A percentile compares a stretch with the other conserved stretches of the same genome.
phyloP scores from a whole-genome alignment of 1,140 invertebrate species.

The Delia radicum region DNA sequence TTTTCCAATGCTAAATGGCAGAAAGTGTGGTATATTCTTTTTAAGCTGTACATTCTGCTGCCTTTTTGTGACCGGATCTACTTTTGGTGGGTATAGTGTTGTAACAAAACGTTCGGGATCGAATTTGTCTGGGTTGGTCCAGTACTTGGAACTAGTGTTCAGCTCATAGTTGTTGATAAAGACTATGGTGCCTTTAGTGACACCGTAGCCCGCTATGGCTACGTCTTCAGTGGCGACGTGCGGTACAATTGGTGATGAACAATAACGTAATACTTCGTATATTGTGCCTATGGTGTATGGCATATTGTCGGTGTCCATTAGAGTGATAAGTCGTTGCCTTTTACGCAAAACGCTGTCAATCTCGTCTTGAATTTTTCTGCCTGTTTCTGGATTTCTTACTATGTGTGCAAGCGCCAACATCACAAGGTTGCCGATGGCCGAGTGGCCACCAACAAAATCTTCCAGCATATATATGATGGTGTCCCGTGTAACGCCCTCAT shows the following conservation, averaged over 20 bases:
- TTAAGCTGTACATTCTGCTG: constrained; percentile 42
- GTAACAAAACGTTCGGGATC: constrained; percentile 67
- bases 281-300: constrained; percentile 83
- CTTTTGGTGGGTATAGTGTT: constrained; percentile 55
- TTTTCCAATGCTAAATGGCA: constrained; percentile 85
- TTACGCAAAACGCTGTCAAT: constrained; percentile 63
- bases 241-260: constrained; percentile 87
- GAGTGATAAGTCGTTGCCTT: constrained; percentile 60
- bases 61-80: neutral
- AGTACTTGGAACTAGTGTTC: constrained; percentile 73
- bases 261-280: constrained; percentile 74
- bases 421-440: constrained; percentile 80
- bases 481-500: constrained; percentile 64
- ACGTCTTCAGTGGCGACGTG: constrained; percentile 81
- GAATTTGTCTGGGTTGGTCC: constrained; percentile 73
- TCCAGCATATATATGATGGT: constrained; percentile 78
- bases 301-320: constrained; percentile 69
- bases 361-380: constrained; percentile 67
- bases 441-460: constrained; percentile 84
- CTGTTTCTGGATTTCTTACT: constrained; percentile 66
- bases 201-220: constrained; percentile 69
- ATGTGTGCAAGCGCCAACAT: constrained; percentile 73
- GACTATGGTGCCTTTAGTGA: constrained; percentile 78
- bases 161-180: constrained; percentile 88
- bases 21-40: constrained; percentile 68